phyloP scores from a whole-genome alignment of 2,797 vertebrate species.

The Galago senegalensis region DNA sequence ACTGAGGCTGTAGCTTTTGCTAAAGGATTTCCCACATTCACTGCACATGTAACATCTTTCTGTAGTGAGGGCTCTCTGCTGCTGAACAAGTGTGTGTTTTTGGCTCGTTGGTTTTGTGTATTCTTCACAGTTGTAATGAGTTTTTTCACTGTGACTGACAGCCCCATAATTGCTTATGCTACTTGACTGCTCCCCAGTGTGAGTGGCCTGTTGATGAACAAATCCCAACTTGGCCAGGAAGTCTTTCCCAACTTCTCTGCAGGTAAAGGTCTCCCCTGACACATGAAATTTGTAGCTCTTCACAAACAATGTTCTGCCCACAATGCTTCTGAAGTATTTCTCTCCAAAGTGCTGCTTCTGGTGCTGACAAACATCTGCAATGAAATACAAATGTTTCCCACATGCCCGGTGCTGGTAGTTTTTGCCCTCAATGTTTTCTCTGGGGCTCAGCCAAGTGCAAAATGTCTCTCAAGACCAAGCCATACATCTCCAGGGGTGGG shows the following conservation, averaged over 20 bases:
- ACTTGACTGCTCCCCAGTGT: not conserved
- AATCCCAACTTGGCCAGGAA: not conserved
- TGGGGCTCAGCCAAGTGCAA: not conserved
- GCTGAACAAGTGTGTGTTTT: constrained; percentile 54
- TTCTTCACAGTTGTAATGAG: constrained; percentile 32
- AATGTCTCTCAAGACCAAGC: not conserved
- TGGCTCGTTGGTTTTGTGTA: constrained; percentile 51
- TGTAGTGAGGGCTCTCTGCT: constrained; percentile 63
- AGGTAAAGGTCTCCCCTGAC: not conserved
- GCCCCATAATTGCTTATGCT: not conserved
- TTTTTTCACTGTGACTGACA: constrained; percentile 49
- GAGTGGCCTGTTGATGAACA: not conserved
- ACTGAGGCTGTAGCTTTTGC: constrained; percentile 67
- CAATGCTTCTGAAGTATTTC: not conserved
- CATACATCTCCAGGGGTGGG: not conserved
- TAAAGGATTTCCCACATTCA: constrained; percentile 74
- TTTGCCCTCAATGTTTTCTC: not conserved
- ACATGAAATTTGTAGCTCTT: not conserved
- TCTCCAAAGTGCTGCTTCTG: not conserved
- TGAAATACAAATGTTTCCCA: not conserved
- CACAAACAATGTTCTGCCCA: not conserved
- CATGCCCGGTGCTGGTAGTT: constrained; percentile 18
- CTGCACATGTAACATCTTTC: constrained; percentile 71
- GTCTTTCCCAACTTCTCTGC: not conserved
- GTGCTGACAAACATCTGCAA: not conserved